Base-by-base conservation (phyloP, 2,113 vertebrate genomes). In the Puntigrus tetrazona region DNA sequence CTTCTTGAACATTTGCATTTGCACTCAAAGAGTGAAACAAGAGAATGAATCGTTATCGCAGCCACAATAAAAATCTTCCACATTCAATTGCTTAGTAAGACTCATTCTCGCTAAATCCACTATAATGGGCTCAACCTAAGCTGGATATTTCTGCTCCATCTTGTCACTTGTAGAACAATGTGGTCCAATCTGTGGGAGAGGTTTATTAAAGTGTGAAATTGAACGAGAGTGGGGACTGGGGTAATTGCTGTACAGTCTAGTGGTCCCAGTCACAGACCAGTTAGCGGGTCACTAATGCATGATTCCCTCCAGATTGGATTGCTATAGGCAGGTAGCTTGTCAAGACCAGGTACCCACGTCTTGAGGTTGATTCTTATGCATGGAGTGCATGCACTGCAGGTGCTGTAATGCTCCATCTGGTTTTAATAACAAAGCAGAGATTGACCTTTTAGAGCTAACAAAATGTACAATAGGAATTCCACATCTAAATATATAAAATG, bases 141-240 rank as follows among this genome's bases (percentile, higher is more conserved):
- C 36, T 1, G 5, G 61, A 70, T 72, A 85, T 81, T 85, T 59
- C 8, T 65, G 41, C 38, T 45, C 79, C 63, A 78, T 83, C 87
- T 79, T 29, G 45, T 74, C 74, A 43, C 36, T 74, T 84, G 76
- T 72, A 61, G 34, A 74, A 74, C 41, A 61, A 75, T 78, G 69
- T 41, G 7, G 73, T 84, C 16, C 34, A 82, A 79, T 86, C 81
- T 82, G 45, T 52, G 47, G 59, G 41, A 31, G 9, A 50, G n/a
- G 59, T 67, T 86, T 83, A 84, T 84, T 90, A 88, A 86, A 86
- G 61, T 86, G 82, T 87, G 79, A 82, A 88, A 84, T 86, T 87
- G 52, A 84, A 67, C 59, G 52, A 65, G 10, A 25, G 67, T 38
- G 75, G 5, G 27, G 74, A 67, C 74, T 81, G 63, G 52, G 7